A percentile compares a stretch with the other conserved stretches of the same genome.
Conservation (phyloP, 2,797 vertebrate species). For the Uromys caudimaculatus region DNA sequence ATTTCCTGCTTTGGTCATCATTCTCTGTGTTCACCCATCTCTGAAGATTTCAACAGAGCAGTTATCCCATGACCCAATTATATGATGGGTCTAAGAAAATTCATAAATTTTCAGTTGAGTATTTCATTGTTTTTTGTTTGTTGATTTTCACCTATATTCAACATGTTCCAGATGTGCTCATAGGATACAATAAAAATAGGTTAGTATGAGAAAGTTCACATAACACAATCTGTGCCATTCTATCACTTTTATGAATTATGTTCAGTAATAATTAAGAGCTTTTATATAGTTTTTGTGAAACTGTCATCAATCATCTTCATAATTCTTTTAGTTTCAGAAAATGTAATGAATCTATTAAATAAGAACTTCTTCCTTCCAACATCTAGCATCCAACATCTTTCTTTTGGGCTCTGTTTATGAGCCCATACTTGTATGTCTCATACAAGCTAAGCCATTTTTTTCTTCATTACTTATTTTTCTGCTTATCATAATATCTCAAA, state of each 20-base stretch:
- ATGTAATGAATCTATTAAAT: background rate
- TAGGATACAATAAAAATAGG: background rate
- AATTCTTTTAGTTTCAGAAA: background rate
- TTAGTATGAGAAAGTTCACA: background rate
- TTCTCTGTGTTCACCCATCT: background rate
- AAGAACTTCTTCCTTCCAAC: background rate
- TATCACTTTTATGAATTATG: too few species aligned
- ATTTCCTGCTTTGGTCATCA: fast-evolving
- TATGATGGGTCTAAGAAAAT: background rate
- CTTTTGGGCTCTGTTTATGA: background rate
- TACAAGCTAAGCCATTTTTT: background rate
- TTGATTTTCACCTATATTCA: background rate
- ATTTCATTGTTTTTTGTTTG: background rate
- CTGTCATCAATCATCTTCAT: background rate
- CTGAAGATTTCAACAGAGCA: background rate
- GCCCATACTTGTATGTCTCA: too few species aligned
- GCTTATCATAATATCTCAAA: background rate
- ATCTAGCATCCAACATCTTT: background rate
- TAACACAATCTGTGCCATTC: background rate
- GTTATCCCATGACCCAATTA: background rate
- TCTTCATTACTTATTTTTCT: background rate
- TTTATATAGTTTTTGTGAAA: background rate
- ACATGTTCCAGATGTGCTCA: background rate
- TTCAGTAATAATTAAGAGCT: background rate
- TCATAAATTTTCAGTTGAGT: background rate